phyloP scores from a whole-genome alignment of 2,888 invertebrate genomes.

The Venusia cambrica region DNA sequence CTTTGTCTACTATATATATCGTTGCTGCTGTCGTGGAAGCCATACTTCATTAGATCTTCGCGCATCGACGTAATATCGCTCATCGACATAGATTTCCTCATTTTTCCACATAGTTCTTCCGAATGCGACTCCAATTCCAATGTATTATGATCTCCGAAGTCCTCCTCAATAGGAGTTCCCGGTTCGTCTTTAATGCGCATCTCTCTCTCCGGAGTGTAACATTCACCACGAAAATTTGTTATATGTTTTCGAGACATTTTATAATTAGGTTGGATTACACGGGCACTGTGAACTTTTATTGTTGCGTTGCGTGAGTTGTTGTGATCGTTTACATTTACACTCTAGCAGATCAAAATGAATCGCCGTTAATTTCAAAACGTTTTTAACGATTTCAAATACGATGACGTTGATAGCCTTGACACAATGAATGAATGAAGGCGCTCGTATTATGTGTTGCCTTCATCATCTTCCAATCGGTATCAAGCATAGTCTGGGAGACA shows the following conservation, averaged over 20 bases:
- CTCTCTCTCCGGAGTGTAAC: conserved; percentile 49
- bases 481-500: no score
- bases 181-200: conserved; percentile 61
- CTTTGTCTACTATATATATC: conserved; percentile 44
- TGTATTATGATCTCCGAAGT: conserved; percentile 54
- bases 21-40: conserved; percentile 29
- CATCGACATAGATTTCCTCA: conserved; percentile 69
- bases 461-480: no score
- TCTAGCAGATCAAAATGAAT: no score
- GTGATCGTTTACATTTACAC: no score
- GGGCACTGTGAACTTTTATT: no score
- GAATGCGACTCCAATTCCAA: conserved; percentile 49
- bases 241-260: conserved; percentile 61
- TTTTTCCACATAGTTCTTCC: conserved; percentile 43
- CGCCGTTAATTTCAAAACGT: no score
- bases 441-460: no score
- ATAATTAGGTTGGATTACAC: no score
- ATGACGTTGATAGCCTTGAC: no score
- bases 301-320: no score
- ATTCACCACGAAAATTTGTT: conserved; percentile 64
- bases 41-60: conserved; percentile 45
- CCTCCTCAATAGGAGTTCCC: conserved; percentile 56
- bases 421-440: no score
- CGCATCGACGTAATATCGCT: conserved; percentile 54
- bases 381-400: no score